These are phyloP conservation scores for Zaprionus africanus DNA, from an alignment of 1,140 invertebrate genomes.

Conservation along the genomic window DNA sequence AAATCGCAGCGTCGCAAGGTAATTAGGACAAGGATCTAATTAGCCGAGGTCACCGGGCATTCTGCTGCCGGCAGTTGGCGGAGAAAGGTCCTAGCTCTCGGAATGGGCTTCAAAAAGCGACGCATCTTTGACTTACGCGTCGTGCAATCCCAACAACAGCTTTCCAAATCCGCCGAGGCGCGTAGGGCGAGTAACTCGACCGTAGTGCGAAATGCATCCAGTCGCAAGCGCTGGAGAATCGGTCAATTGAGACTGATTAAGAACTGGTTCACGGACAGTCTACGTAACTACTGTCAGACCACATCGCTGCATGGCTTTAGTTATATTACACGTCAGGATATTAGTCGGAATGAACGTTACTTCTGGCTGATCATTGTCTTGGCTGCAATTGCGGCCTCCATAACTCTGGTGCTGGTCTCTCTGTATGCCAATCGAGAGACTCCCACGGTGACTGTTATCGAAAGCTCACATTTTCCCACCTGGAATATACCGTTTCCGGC, in stretches of 20 bases:
- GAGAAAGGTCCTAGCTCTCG: not conserved
- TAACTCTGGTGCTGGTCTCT: slow-evolving; percentile 84
- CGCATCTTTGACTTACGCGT: slow-evolving; percentile 65
- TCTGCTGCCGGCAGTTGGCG: slow-evolving; percentile 24
- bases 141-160: slow-evolving; percentile 63
- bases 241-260: slow-evolving; percentile 34
- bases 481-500: slow-evolving; percentile 90
- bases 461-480: slow-evolving; percentile 89
- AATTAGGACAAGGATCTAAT: slow-evolving; percentile 57
- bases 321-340: slow-evolving; percentile 73
- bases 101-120: slow-evolving; percentile 70
- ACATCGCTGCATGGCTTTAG: slow-evolving; percentile 84
- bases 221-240: not conserved
- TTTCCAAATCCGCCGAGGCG: slow-evolving; percentile 5
- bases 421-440: slow-evolving; percentile 85
- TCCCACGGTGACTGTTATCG: slow-evolving; percentile 86
- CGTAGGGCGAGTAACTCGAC: slow-evolving; percentile 14
- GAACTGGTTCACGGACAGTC: slow-evolving; percentile 70
- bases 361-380: slow-evolving; percentile 85
- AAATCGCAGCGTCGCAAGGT: slow-evolving; percentile 27
- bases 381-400: slow-evolving; percentile 81
- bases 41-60: slow-evolving; percentile 31
- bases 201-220: not conserved
- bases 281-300: slow-evolving; percentile 84
- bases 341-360: slow-evolving; percentile 63